Evolutionary conservation across 2,888 invertebrate species (phyloP).

Genomic region (Acanthosoma haemorrhoidale): DNA sequence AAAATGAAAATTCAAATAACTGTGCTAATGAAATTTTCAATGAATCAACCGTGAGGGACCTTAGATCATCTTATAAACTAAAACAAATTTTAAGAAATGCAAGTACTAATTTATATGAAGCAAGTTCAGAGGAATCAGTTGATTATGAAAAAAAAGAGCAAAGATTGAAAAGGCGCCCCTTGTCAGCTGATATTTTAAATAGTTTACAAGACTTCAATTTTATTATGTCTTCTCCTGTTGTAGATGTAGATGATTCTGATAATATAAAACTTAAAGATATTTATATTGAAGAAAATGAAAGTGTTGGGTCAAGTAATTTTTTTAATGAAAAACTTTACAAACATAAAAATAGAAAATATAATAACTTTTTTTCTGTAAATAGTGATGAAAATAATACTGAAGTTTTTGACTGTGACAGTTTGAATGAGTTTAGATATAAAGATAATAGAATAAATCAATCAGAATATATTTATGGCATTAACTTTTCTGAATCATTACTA

Average conservation of each 20-base stretch:
- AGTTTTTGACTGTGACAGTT: constrained; percentile 6
- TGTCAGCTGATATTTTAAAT: constrained; percentile 60
- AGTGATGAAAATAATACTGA: constrained; percentile 2
- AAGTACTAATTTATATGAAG: constrained; percentile 36
- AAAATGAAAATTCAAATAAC: constrained; percentile 29
- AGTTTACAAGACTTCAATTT: constrained; percentile 64
- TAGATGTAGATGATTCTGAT: neutral
- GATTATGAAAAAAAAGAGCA: constrained; percentile 50
- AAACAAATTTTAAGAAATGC: constrained; percentile 15
- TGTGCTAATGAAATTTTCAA: constrained; percentile 11
- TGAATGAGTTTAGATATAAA: constrained; percentile 6
- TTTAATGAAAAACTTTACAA: constrained; percentile 14
- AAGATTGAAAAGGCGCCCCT: constrained; percentile 63
- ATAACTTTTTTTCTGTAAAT: neutral
- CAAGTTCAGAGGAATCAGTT: constrained; percentile 45
- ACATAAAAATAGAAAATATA: constrained; percentile 7
- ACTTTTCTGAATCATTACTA: neutral
- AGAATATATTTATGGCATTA: neutral
- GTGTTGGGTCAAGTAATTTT: neutral
- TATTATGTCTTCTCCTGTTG: constrained; percentile 34
- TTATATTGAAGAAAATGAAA: constrained; percentile 1
- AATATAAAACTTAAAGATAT: neutral
- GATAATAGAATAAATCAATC: neutral
- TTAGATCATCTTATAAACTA: constrained; percentile 7
- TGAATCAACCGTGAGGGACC: constrained; percentile 29